These are phyloP conservation scores for Salpingus planirostris DNA, from an alignment of 2,888 invertebrate genomes.

Conservation along the genomic window DNA sequence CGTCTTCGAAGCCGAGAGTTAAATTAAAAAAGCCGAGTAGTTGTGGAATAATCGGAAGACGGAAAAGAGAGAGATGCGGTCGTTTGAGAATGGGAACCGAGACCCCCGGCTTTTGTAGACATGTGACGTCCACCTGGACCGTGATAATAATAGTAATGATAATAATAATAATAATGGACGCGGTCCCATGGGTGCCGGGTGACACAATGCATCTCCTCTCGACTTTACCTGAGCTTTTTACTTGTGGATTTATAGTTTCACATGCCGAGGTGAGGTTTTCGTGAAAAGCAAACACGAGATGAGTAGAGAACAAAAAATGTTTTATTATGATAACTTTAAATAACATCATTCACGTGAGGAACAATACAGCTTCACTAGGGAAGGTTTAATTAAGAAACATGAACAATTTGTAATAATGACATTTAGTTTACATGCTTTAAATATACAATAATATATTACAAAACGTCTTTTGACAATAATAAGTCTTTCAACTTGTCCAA, in stretches of 20 bases:
- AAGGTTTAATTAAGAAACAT: constrained; percentile 39
- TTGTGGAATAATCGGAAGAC: no score
- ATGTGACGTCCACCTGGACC: constrained; percentile 2
- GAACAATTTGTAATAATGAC: constrained; percentile 41
- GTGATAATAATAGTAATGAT: not conserved
- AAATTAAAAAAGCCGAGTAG: no score
- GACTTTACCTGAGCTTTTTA: no score
- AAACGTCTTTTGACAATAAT: constrained; percentile 38
- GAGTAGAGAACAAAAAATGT: constrained; percentile 38
- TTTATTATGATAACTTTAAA: constrained; percentile 40
- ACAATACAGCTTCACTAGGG: constrained; percentile 41
- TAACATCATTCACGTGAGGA: constrained; percentile 41
- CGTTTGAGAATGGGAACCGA: no score
- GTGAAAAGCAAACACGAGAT: constrained; percentile 12
- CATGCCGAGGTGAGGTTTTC: constrained; percentile 1
- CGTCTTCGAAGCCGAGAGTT: no score
- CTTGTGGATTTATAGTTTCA: not conserved
- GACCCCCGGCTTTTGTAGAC: not conserved
- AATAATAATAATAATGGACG: not conserved
- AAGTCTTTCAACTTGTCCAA: constrained; percentile 40
- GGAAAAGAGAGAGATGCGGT: no score
- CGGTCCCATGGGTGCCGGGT: no score
- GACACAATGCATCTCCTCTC: no score
- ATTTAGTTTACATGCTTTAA: constrained; percentile 39
- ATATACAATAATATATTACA: constrained; percentile 41